Percentiles rank a stretch among this genome's conserved stretches.
phyloP scores from a whole-genome alignment of 92 coral and sea anemone genomes.

The Zoanthus gigantus region DNA sequence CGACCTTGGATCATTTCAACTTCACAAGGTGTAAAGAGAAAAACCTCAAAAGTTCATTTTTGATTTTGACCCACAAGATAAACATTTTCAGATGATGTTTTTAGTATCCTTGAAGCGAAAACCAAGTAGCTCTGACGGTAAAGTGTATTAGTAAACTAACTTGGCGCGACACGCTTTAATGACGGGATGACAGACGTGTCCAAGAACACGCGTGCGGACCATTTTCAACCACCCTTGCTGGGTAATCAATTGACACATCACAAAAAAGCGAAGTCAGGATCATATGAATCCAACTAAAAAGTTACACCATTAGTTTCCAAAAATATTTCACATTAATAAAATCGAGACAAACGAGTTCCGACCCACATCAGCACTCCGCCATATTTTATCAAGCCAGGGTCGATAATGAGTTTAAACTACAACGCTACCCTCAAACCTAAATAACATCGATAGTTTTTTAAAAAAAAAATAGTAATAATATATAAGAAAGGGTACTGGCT shows the following conservation, averaged over 20 bases:
- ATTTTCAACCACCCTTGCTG: constrained; percentile 15
- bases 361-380: background rate
- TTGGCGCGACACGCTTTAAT: constrained; percentile 43
- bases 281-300: constrained; percentile 5
- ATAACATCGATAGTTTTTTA: no score
- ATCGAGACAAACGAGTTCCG: background rate
- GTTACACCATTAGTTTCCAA: constrained; percentile 7
- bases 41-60: constrained; percentile 17
- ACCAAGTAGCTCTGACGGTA: background rate
- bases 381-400: background rate
- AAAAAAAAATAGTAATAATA: no score
- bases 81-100: constrained; percentile 16
- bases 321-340: constrained; percentile 6
- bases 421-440: background rate
- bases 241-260: constrained; percentile 18
- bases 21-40: constrained; percentile 2
- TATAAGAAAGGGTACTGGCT: no score
- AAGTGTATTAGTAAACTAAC: background rate
- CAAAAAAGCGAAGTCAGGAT: background rate
- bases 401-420: background rate
- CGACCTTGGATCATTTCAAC: constrained; percentile 5
- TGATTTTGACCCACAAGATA: constrained; percentile 16
- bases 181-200: constrained; percentile 11
- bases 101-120: constrained; percentile 14
- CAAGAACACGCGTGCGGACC: constrained; percentile 8